Conservation (phyloP, 2,888 invertebrate genomes). For the Theretra japonica region DNA sequence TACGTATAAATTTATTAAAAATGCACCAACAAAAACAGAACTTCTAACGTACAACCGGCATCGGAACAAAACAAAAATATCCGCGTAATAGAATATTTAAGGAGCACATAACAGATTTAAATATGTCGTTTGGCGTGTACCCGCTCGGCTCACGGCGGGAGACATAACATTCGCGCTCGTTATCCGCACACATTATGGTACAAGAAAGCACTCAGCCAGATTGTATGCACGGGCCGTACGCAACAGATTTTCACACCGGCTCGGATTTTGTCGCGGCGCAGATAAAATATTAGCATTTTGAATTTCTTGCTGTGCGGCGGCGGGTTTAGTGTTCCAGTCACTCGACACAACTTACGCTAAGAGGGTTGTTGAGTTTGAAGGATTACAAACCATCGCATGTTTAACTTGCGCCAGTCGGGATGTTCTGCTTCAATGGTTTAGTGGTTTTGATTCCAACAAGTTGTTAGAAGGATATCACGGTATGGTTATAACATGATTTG, state of each 20-base stretch:
- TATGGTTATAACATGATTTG: too few relatives aligned
- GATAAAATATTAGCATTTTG: slow-evolving; percentile 13
- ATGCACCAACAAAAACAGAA: neutral
- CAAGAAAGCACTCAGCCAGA: slow-evolving; percentile 31
- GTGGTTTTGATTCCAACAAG: too few relatives aligned
- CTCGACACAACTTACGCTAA: neutral
- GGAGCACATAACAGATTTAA: slow-evolving; percentile 13
- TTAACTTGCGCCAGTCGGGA: neutral
- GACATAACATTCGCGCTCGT: slow-evolving; percentile 30
- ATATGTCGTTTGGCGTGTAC: slow-evolving; percentile 16
- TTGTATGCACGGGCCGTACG: slow-evolving; percentile 30
- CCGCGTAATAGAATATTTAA: neutral
- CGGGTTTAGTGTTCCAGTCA: slow-evolving; percentile 9
- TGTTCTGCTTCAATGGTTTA: neutral
- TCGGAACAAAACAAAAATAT: neutral
- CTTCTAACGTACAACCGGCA: neutral
- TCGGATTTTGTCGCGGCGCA: neutral
- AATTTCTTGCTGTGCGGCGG: neutral
- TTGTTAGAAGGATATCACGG: too few relatives aligned
- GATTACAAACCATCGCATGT: neutral
- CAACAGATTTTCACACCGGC: slow-evolving; percentile 13
- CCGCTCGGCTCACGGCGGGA: slow-evolving; percentile 19
- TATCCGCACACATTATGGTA: slow-evolving; percentile 30
- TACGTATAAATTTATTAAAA: neutral
- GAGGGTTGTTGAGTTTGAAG: neutral